Conservation (phyloP, 2,797 vertebrate genomes). For the Hyperoplus immaculatus region DNA sequence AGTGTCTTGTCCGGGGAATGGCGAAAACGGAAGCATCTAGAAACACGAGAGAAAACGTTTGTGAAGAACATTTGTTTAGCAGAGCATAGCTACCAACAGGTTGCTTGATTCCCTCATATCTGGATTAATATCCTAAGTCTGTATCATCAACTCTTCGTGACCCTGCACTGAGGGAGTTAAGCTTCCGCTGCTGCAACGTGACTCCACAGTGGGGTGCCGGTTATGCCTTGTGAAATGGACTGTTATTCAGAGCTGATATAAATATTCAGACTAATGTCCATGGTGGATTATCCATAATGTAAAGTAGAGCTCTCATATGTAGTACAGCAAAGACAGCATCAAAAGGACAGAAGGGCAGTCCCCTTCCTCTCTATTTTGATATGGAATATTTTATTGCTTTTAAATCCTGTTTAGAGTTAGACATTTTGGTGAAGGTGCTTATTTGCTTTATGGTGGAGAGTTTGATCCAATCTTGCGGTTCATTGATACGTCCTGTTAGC, state of each 20-base stretch:
- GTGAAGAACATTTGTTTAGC: not conserved
- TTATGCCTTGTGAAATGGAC: slow-evolving; percentile 38
- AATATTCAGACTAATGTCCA: slow-evolving; percentile 65
- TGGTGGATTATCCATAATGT: slow-evolving; percentile 55
- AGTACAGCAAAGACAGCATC: not conserved
- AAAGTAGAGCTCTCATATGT: slow-evolving; percentile 53
- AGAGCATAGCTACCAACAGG: slow-evolving; percentile 24
- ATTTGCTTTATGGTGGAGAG: not conserved
- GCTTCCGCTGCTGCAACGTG: slow-evolving; percentile 56
- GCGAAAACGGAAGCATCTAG: slow-evolving; percentile 15
- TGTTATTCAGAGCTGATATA: slow-evolving; percentile 61
- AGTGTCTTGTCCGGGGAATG: slow-evolving; percentile 31
- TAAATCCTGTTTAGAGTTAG: slow-evolving; percentile 4
- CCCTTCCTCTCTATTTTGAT: not conserved
- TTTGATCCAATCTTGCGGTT: too few species aligned
- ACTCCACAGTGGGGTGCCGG: slow-evolving; percentile 15
- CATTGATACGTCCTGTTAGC: not conserved
- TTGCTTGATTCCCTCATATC: slow-evolving; percentile 37
- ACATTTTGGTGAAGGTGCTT: not conserved
- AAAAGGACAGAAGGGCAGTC: not conserved
- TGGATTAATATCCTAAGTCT: slow-evolving; percentile 52
- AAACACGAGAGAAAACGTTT: slow-evolving; percentile 3
- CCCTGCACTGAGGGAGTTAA: slow-evolving; percentile 44
- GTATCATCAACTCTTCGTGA: slow-evolving; percentile 38
- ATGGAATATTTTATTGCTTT: slow-evolving; percentile 19